Evolutionary conservation across 1,140 invertebrate species (phyloP).

Genomic region (Drosophila yakuba): DNA sequence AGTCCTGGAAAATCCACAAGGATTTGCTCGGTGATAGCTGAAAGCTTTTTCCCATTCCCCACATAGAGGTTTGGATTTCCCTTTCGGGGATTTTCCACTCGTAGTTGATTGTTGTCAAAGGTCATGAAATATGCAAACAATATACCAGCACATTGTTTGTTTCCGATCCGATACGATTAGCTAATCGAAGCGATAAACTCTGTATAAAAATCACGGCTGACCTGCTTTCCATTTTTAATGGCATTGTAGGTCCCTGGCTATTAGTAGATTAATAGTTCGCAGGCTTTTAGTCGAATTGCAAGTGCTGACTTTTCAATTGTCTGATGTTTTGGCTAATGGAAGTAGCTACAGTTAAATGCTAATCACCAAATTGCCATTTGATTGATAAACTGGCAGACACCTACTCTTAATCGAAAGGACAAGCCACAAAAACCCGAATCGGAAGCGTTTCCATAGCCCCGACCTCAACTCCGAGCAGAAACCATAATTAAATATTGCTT

Average conservation of each 20-base stretch:
- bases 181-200: constrained; percentile 64
- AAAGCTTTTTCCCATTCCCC: constrained; percentile 55
- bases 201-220: constrained; percentile 34
- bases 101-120: constrained; percentile 28
- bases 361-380: constrained; percentile 55
- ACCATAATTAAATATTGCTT: constrained; percentile 77
- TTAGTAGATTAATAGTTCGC: constrained; percentile 43
- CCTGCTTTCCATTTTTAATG: constrained; percentile 28
- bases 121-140: constrained; percentile 71
- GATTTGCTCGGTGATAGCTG: constrained; percentile 66
- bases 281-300: constrained; percentile 33
- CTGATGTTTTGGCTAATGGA: constrained; percentile 20
- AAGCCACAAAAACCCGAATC: constrained; percentile 16
- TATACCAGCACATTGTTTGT: constrained; percentile 32
- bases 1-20: constrained; percentile 61
- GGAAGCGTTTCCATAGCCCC: constrained; percentile 10
- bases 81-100: constrained; percentile 54
- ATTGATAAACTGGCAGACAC: constrained; percentile 35
- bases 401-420: constrained; percentile 5
- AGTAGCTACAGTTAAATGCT: constrained; percentile 44
- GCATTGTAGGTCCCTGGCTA: constrained; percentile 10
- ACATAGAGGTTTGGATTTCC: constrained; percentile 11
- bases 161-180: constrained; percentile 59
- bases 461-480: constrained; percentile 33
- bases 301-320: constrained; percentile 45